Base-by-base conservation (phyloP, 2,113 vertebrate genomes). In the Brachyhypopomus gauderio region DNA sequence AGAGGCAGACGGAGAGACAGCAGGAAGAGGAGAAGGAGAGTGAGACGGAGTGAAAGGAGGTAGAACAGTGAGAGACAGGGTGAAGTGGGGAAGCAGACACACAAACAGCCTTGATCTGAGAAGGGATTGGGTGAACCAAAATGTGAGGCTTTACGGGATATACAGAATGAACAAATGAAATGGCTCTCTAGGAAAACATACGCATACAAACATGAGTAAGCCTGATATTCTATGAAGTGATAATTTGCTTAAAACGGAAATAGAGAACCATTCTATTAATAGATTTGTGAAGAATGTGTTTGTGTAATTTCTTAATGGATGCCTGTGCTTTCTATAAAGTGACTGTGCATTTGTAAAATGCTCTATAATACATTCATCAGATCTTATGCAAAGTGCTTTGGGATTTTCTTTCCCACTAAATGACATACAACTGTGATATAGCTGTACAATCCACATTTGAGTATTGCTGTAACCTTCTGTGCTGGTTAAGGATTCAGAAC, bases 41-140 rank as follows among this genome's bases (percentile, higher is more conserved):
- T 75, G 80, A 81, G 55, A 70, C 80, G 4, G 72, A 81, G 72
- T 81, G 55, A 81, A 81, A 23, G 75, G 1, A 48, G 36, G 1
- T 25, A 73, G 45, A 9, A 11, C 17, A 71, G 30, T 30, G 1
- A 30, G 9, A 77, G 3, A 14, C 8, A 0, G 4, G 9, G 23
- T 6, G 2, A 23, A 7, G 25, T 8, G 1, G 12, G 23, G 6
- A 14, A 14, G 14, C 25, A 70, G 4, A 22, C 7, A 38, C 27
- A 38, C 22, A 14, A n/a, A n/a, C 12, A 1, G 66, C 34, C 2
- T 36, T 30, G 16, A 9, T 20, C 41, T 8, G 38, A 70, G 36
- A 38, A 16, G 64, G 76, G 4, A 0, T 4, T 25, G 14, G 3
- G 8, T n/a, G 34, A 36, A 19, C 19, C 6, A 17, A 38, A 36